Evolutionary conservation across 2,797 vertebrate genomes (phyloP), one percentile per base, ranked within the genome.

Genomic region (Mormyrops attenuatus): DNA sequence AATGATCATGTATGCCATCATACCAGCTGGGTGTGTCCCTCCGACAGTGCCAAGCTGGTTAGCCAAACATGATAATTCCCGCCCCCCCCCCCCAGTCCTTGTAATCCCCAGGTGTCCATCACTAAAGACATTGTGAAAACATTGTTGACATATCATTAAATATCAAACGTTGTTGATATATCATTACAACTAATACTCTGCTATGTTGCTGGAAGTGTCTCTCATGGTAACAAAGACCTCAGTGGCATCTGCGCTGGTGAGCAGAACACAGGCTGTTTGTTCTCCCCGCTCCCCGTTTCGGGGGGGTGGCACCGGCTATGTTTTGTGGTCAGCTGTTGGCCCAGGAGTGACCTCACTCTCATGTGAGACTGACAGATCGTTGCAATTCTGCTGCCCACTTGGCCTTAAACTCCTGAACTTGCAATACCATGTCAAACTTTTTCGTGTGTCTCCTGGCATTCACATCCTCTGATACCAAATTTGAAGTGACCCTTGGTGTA

Each of bases 261-360:
- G 13, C 13, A 38, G 30, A 38, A 73, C 66, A 73, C 30, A 1
- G 66, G 66, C 66, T 73, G 30, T 2, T 73, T 73, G 66, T 73
- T 73, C 66, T 73, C 30, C 66, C 9, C 11, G 50, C 50, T 34
- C 77, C 26, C n/a, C 77, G 85, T 89, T 88, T 60, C 0, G 47
- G 89, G 57, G 44, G 77, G 88, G 88, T 80, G 34, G 66, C 57
- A 63, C 52, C 13, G 73, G 89, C 63, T 49, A 5, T 89, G 90
- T 88, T 92, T 91, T 92, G 92, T 92, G 49, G 34, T 84, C 87
- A 90, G 88, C 77, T 57, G 52, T 91, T 91, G 90, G 89, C 26
- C 88, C 53, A 8, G 89, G 34, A 90, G 90, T 95, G 94, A 96
- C 92, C 93, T 96, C 95, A 95, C 92, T 90, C 0, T 15, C 85